Evolutionary conservation across 2,113 vertebrate species (phyloP), one percentile per base, ranked within the genome.

Genomic region (Takifugu flavidus): DNA sequence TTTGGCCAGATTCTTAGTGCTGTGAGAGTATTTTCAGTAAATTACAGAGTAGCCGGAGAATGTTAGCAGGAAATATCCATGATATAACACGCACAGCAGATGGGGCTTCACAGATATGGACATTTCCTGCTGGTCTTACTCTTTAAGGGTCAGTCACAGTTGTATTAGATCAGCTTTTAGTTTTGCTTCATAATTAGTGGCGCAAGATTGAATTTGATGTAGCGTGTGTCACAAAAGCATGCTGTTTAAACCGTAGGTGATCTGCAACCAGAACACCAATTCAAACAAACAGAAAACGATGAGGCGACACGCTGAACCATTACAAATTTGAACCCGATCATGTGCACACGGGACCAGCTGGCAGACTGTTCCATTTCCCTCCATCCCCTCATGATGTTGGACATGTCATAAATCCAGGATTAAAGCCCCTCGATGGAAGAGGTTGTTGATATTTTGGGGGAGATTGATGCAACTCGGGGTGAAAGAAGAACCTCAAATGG

Each of bases 31-130:
- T 90, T 90, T 86, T 76, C 62, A 79, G 85, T 69, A 83, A 78
- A 86, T 89, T 82, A 87, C 88, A 81, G 62, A 77, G 78, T 61
- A 70, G 64, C 70, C 62, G 70, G 78, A 73, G 78, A 83, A 89
- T 85, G 85, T 75, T 71, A 56, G 66, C 84, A 87, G 87, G 86
- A 89, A 86, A 76, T 79, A 78, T 84, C 73, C 76, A 67, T 63
- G 75, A 67, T 60, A 83, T 77, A 84, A 84, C 82, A 79, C 79
- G 77, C 82, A 69, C 60, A 59, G 56, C 61, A 71, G 64, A 62
- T 66, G 74, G 5, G 28, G 75, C 56, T 26, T 29, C 67, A 58
- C 74, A 59, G 64, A 82, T 66, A 68, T 67, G 43, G 70, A 47
- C 70, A 75, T 71, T 83, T 88, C 86, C 86, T 85, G 76, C 53